Evolutionary conservation across 1,140 invertebrate species (phyloP), one percentile per base, ranked within the genome.

Genomic region (Periplaneta americana): DNA sequence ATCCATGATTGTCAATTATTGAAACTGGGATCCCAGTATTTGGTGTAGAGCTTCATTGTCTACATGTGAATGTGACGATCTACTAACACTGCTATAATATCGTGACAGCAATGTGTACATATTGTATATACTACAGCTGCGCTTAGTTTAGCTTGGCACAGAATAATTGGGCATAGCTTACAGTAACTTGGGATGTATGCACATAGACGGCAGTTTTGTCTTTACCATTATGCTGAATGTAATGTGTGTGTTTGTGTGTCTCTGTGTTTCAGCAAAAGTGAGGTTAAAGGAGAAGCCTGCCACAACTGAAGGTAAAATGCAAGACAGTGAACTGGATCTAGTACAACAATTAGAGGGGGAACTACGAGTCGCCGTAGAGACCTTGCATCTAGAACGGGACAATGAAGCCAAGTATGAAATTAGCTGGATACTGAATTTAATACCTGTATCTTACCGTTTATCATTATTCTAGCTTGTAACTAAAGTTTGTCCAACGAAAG

Each of bases 331-430:
- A 85, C 34, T 87, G 86, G 75, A 88, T 86, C 91, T 94, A 32
- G 89, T 88, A 86, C 86, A 87, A 86, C 90, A 88, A 85, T 88
- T 34, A 85, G 88, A 83, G 87, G 31, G 87, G 86, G 66, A 85
- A 31, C 28, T 83, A 32, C 35, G 91, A 83, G 89, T 90, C 66
- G 91, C 92, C 17, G 90, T 95, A 4, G 92, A 95, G 85, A 92
- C 91, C 82, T 87, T 95, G 57, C 90, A 93, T 85, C 87, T 87
- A 79, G 93, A 94, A 89, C 91, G 88, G 83, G 93, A 94, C 84
- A 91, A 92, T 84, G 92, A 93, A 86, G 89, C 89, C 32, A 86
- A 84, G 86, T 87, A 83, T 82, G 83, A 84, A 39, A 35, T 31
- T 22, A n/a, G 32, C 48, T 28, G n/a, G 22, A 66, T n/a, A 66